These are phyloP conservation scores for Piezodorus guildinii DNA, from an alignment of 1,140 invertebrate genomes.

Conservation along the genomic window DNA sequence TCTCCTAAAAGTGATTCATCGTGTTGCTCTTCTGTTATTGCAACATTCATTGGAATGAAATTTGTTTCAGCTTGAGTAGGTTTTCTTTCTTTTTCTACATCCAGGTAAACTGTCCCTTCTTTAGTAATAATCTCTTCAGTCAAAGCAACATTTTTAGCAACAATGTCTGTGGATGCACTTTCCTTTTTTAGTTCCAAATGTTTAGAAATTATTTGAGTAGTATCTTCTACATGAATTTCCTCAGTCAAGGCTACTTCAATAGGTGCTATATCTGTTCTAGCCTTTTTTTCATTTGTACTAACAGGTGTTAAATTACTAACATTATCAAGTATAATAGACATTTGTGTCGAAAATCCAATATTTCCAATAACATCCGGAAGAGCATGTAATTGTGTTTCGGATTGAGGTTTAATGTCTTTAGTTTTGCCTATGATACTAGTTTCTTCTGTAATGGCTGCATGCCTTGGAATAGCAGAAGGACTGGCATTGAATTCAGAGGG, in stretches of 20 bases:
- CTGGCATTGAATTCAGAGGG: slow-evolving; percentile 19
- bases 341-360: slow-evolving; percentile 5
- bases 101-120: slow-evolving; percentile 26
- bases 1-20: slow-evolving; percentile 14
- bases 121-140: slow-evolving; percentile 21
- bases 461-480: slow-evolving; percentile 15
- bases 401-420: slow-evolving; percentile 4
- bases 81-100: slow-evolving; percentile 9
- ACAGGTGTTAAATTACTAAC: neutral
- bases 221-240: slow-evolving; percentile 18
- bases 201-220: slow-evolving; percentile 19
- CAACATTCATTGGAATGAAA: slow-evolving; percentile 25
- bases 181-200: slow-evolving; percentile 28
- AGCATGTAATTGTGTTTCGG: slow-evolving; percentile 11
- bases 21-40: slow-evolving; percentile 16
- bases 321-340: slow-evolving; percentile 13
- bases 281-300: slow-evolving; percentile 2
- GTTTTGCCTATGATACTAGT: slow-evolving; percentile 7
- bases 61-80: slow-evolving; percentile 14
- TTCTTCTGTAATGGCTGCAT: slow-evolving; percentile 20
- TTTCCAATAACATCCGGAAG: slow-evolving; percentile 21
- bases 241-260: slow-evolving; percentile 19
- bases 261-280: slow-evolving; percentile 4
- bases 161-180: slow-evolving; percentile 20
- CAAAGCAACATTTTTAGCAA: slow-evolving; percentile 16